phyloP scores from a whole-genome alignment of 2,113 vertebrate species.

The Xiphophorus maculatus region DNA sequence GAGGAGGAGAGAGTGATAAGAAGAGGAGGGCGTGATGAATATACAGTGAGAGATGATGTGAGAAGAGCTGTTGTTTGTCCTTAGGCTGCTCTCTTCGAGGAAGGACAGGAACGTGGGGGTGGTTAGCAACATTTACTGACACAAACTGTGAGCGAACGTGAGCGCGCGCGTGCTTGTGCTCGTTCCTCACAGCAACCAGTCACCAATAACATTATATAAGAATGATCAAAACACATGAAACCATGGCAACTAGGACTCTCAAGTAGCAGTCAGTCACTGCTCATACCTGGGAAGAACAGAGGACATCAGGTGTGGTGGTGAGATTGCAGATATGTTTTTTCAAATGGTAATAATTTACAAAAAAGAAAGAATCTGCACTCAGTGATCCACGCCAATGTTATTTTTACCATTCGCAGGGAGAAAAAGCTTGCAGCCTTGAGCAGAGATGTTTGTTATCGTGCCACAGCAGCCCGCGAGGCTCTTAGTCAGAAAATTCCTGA shows the following conservation, averaged over 20 bases:
- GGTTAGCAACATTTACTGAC: slow-evolving; percentile 75
- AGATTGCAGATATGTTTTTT: slow-evolving; percentile 30
- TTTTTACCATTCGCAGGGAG: slow-evolving; percentile 15
- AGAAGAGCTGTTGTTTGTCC: slow-evolving; percentile 76
- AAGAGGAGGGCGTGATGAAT: slow-evolving; percentile 48
- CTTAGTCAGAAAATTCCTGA: slow-evolving; percentile 57
- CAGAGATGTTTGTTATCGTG: slow-evolving; percentile 46
- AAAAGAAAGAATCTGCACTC: slow-evolving; percentile 1
- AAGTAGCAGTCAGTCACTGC: slow-evolving; percentile 35
- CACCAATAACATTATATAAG: slow-evolving; percentile 77
- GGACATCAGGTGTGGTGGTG: slow-evolving; percentile 42
- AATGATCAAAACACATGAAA: slow-evolving; percentile 72
- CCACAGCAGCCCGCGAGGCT: slow-evolving; percentile 43
- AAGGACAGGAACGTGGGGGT: slow-evolving; percentile 77
- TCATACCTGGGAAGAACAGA: slow-evolving; percentile 18
- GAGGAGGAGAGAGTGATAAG: slow-evolving; percentile 28
- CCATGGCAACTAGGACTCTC: slow-evolving; percentile 70
- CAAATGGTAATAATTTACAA: background rate
- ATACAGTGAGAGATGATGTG: slow-evolving; percentile 59
- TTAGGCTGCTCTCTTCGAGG: slow-evolving; percentile 74
- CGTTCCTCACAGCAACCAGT: slow-evolving; percentile 70
- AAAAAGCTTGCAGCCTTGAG: slow-evolving; percentile 14
- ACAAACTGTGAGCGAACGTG: slow-evolving; percentile 48
- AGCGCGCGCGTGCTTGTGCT: slow-evolving; percentile 37
- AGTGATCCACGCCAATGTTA: slow-evolving; percentile 17